phyloP scores from a whole-genome alignment of 92 coral and sea anemone species.

The Paramuricea clavata region DNA sequence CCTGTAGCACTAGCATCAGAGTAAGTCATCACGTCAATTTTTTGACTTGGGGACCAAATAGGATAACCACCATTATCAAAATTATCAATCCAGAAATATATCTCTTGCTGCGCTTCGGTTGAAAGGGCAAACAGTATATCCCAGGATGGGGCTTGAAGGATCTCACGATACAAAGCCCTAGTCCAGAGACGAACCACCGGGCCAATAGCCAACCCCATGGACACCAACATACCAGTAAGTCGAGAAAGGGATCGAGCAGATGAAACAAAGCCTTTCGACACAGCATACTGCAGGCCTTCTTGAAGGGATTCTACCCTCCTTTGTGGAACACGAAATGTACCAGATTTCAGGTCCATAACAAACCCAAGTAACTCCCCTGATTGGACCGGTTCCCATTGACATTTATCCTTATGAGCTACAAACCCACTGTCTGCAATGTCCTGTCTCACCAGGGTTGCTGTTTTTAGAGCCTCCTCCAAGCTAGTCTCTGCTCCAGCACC shows the following conservation, averaged over 20 bases:
- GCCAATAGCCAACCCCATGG: conserved; percentile 78
- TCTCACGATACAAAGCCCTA: conserved; percentile 51
- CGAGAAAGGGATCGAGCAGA: conserved; percentile 64
- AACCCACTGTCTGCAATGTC: conserved; percentile 63
- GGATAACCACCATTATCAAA: conserved; percentile 54
- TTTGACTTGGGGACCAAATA: conserved; percentile 68
- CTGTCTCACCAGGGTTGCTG: conserved; percentile 54
- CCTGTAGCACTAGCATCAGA: conserved; percentile 73
- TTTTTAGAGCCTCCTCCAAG: conserved; percentile 41
- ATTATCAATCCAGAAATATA: conserved; percentile 55
- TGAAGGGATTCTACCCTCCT: conserved; percentile 48
- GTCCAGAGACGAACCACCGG: conserved; percentile 78
- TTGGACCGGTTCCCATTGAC: conserved; percentile 73
- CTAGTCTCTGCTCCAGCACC: conserved; percentile 58
- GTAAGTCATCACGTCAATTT: conserved; percentile 62
- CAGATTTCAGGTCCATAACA: conserved; percentile 66
- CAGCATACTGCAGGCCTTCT: conserved; percentile 5
- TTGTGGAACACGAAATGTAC: conserved; percentile 62
- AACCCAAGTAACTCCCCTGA: conserved; percentile 70
- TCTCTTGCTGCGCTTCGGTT: conserved; percentile 35
- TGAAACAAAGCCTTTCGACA: conserved; percentile 22
- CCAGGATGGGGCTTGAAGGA: conserved; percentile 55
- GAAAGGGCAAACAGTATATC: conserved; percentile 9
- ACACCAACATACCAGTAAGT: conserved; percentile 60
- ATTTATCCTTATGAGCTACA: conserved; percentile 61